A percentile compares a stretch with the other conserved stretches of the same genome.
Conservation (phyloP, 2,113 vertebrate species). For the Oreotragus oreotragus region DNA sequence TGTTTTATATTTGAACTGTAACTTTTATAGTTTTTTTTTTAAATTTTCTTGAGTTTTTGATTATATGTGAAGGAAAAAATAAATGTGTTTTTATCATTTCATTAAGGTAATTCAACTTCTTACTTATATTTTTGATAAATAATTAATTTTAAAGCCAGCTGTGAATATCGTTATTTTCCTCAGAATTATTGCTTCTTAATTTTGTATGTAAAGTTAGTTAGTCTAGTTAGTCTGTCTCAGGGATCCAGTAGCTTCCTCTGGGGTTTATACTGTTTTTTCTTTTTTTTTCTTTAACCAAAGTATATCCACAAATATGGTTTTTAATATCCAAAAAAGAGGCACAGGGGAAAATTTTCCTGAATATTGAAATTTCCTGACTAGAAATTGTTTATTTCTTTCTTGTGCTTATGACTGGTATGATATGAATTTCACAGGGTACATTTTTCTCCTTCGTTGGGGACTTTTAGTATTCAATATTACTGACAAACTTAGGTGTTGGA, state of each 20-base stretch:
- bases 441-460: background rate
- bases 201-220: background rate
- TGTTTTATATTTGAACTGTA: background rate
- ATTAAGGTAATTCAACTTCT: background rate
- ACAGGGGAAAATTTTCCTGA: background rate
- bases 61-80: background rate
- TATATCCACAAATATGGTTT: background rate
- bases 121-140: background rate
- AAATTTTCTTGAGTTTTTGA: background rate
- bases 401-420: background rate
- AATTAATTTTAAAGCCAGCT: background rate
- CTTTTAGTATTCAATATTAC: background rate
- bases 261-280: background rate
- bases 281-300: background rate
- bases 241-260: background rate
- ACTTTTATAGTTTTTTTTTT: background rate
- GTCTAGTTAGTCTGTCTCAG: background rate
- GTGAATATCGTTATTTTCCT: background rate
- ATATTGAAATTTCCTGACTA: too few species aligned
- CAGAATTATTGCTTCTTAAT: background rate
- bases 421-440: background rate
- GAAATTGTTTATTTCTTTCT: background rate
- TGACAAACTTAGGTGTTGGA: background rate
- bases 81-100: background rate
- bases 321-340: background rate